Evolutionary conservation across 2,888 invertebrate genomes (phyloP).

Genomic region (Osmoderma eremita): DNA sequence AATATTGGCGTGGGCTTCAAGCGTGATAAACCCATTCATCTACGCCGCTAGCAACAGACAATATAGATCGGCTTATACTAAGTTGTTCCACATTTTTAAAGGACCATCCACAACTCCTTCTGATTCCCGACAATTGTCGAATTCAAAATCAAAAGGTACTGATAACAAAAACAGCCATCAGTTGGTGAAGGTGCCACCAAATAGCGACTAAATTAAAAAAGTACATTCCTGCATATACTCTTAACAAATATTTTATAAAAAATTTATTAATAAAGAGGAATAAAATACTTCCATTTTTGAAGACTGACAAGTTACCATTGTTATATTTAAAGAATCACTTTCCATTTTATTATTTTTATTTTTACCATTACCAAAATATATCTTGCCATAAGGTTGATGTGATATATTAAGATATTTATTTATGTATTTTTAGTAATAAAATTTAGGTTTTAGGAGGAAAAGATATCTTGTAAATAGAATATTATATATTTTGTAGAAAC

Average conservation of each 20-base stretch:
- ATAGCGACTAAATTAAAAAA: neutral
- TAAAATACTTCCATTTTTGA: neutral
- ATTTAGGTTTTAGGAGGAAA: too few species aligned
- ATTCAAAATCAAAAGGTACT: slow-evolving; percentile 45
- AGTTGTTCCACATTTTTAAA: slow-evolving; percentile 64
- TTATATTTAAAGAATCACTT: neutral
- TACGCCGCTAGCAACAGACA: slow-evolving; percentile 91
- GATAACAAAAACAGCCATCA: slow-evolving; percentile 34
- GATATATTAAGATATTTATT: slow-evolving; percentile 20
- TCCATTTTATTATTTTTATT: neutral
- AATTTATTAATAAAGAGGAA: neutral
- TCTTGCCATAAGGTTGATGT: slow-evolving; percentile 7
- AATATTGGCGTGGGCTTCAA: slow-evolving; percentile 88
- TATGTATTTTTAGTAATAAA: neutral
- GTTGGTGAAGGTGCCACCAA: slow-evolving; percentile 20
- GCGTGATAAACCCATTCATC: slow-evolving; percentile 89
- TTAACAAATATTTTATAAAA: neutral
- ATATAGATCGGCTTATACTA: slow-evolving; percentile 73
- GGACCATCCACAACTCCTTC: slow-evolving; percentile 56
- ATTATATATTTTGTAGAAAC: too few species aligned
- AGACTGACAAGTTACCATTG: slow-evolving; percentile 22
- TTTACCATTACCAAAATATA: slow-evolving; percentile 5
- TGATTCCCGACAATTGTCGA: slow-evolving; percentile 47
- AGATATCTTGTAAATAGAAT: too few species aligned
- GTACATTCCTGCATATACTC: slow-evolving; percentile 17